Percentiles rank a stretch among this genome's conserved stretches.
These are phyloP conservation scores for Lingula anatina DNA, from an alignment of 2,888 invertebrate genomes.

Conservation along the genomic window DNA sequence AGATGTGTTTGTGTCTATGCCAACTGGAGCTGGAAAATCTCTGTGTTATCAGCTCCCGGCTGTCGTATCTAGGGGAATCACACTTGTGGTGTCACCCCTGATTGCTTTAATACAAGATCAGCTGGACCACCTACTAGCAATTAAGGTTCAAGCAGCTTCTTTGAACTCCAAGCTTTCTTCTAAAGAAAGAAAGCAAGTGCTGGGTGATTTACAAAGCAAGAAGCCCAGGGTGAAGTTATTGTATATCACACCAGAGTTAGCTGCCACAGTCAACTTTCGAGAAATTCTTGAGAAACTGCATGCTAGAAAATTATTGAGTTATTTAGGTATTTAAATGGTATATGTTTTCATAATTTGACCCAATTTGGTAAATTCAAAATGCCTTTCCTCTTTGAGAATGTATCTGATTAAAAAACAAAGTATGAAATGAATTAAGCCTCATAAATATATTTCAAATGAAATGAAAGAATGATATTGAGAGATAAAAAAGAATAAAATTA, in stretches of 20 bases:
- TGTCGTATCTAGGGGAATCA: constrained; percentile 68
- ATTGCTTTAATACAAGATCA: constrained; percentile 94
- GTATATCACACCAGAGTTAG: constrained; percentile 96
- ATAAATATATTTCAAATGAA: too few relatives aligned
- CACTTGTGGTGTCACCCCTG: constrained; percentile 92
- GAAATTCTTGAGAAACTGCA: constrained; percentile 64
- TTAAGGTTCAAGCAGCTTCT: constrained; percentile 78
- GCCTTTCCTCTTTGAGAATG: too few relatives aligned
- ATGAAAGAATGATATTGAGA: too few relatives aligned
- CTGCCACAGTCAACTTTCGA: constrained; percentile 63
- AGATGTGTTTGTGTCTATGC: constrained; percentile 96
- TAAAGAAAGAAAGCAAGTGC: constrained; percentile 71
- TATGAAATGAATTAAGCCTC: too few relatives aligned
- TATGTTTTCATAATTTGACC: too few relatives aligned
- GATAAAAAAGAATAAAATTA: too few relatives aligned
- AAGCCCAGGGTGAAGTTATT: constrained; percentile 76
- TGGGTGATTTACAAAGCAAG: constrained; percentile 65
- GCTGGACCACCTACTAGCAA: constrained; percentile 74
- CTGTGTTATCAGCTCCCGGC: constrained; percentile 96
- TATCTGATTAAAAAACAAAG: too few relatives aligned
- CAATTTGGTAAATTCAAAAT: too few relatives aligned
- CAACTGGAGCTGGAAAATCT: constrained; percentile 94
- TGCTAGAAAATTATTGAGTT: constrained; percentile 74
- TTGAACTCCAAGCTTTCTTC: constrained; percentile 85
- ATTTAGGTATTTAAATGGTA: too few relatives aligned